A percentile compares a stretch with the other conserved stretches of the same genome.
Conservation (phyloP, 2,797 vertebrate genomes). For the Agapornis canus region DNA sequence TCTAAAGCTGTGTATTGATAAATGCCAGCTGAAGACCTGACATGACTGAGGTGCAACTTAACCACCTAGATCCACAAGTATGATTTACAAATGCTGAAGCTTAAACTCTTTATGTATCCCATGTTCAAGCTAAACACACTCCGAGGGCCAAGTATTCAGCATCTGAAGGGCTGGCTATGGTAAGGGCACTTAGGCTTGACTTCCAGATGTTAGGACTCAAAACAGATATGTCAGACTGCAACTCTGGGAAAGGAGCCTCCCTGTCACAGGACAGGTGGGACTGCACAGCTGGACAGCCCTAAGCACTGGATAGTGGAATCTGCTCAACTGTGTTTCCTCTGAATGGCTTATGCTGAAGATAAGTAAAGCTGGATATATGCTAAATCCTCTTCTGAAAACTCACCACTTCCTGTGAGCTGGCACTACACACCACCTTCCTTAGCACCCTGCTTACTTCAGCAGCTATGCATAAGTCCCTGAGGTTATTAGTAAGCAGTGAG, state of each 20-base stretch:
- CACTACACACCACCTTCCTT: neutral
- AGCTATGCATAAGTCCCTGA: neutral
- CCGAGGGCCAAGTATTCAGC: neutral
- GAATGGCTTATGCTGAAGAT: neutral
- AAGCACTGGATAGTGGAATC: neutral
- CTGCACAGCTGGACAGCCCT: neutral
- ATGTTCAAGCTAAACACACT: neutral
- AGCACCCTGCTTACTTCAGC: conserved; percentile 1
- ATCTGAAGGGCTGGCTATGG: neutral
- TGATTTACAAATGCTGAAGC: neutral
- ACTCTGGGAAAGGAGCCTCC: neutral
- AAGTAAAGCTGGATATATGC: conserved; percentile 30
- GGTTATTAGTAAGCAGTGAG: neutral
- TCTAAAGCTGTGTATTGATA: neutral
- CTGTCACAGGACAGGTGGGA: rapidly evolving
- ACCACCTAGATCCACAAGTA: neutral
- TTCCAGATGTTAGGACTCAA: neutral
- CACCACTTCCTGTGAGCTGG: neutral
- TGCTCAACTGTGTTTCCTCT: conserved; percentile 28
- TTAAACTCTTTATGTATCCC: neutral
- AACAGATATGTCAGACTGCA: neutral
- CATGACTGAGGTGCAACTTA: neutral
- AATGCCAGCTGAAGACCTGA: neutral
- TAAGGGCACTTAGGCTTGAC: neutral
- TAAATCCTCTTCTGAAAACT: conserved; percentile 41